Evolutionary conservation across 2,113 vertebrate genomes (phyloP).

Genomic region (Ictalurus furcatus): DNA sequence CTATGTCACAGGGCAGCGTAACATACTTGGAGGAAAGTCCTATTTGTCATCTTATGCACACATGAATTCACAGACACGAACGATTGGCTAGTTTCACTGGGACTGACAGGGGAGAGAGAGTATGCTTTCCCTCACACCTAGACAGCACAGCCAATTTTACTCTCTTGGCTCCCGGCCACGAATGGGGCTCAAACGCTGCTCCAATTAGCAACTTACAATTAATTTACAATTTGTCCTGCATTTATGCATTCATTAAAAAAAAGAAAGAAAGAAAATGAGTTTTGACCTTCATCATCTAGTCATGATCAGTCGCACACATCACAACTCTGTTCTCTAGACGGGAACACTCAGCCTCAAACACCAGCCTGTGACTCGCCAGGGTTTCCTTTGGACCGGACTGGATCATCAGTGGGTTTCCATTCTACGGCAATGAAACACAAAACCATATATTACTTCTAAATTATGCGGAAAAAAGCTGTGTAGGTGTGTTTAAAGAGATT

Average conservation of each 20-base stretch:
- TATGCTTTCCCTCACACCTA: background rate
- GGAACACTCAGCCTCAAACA: constrained; percentile 76
- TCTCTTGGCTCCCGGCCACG: background rate
- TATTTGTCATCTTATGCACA: background rate
- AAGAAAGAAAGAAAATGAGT: no score
- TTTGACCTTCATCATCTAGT: background rate
- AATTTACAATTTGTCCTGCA: background rate
- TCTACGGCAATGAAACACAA: constrained; percentile 35
- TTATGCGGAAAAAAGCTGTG: background rate
- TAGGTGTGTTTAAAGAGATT: background rate
- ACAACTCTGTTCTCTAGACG: constrained; percentile 71
- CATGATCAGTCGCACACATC: constrained; percentile 50
- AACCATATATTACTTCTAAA: background rate
- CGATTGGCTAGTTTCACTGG: background rate
- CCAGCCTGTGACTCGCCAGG: constrained; percentile 72
- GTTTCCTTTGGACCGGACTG: constrained; percentile 72
- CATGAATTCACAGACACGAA: background rate
- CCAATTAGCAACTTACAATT: background rate
- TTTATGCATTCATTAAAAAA: background rate
- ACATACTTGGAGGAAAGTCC: background rate
- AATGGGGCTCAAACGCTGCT: background rate
- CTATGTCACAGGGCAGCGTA: background rate
- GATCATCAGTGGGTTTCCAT: constrained; percentile 67
- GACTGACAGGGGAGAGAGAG: background rate
- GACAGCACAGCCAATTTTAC: background rate